These are phyloP conservation scores for Coregonus suidteri DNA, from an alignment of 2,797 vertebrate genomes.

Conservation along the genomic window DNA sequence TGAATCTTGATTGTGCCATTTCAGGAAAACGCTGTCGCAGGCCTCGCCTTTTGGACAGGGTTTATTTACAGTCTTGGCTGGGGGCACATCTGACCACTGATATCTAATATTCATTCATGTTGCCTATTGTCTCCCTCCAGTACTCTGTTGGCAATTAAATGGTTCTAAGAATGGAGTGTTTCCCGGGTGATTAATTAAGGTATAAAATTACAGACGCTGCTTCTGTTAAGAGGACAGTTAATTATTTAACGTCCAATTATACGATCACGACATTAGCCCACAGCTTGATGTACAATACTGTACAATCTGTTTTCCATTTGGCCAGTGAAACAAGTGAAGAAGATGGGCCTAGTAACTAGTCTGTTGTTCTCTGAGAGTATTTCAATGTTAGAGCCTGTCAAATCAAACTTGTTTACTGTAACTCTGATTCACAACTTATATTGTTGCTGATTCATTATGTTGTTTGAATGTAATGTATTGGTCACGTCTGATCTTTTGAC, in stretches of 20 bases:
- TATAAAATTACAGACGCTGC: constrained; percentile 58
- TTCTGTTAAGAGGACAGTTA: constrained; percentile 59
- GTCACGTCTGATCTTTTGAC: not conserved
- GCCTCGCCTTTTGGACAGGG: constrained; percentile 32
- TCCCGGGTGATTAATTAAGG: constrained; percentile 71
- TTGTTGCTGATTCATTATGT: constrained; percentile 3
- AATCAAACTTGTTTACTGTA: not conserved
- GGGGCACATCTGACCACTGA: constrained; percentile 63
- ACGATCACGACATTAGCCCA: constrained; percentile 57
- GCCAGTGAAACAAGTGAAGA: constrained; percentile 9
- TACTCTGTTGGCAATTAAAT: constrained; percentile 64
- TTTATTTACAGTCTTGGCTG: constrained; percentile 61
- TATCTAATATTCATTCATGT: constrained; percentile 73
- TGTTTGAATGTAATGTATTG: not conserved
- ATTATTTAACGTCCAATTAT: constrained; percentile 71
- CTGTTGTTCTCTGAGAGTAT: constrained; percentile 10
- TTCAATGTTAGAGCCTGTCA: not conserved
- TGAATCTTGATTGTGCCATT: constrained; percentile 68
- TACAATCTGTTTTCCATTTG: constrained; percentile 45
- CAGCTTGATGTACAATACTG: constrained; percentile 52
- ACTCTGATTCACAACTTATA: constrained; percentile 22
- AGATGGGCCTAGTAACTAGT: not conserved
- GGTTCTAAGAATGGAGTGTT: constrained; percentile 54
- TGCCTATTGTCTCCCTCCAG: constrained; percentile 60
- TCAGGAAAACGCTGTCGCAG: constrained; percentile 56